Evolutionary conservation across 2,113 vertebrate genomes (phyloP), one percentile per base, ranked within the genome.

Genomic region (Hirundichthys speculiger): DNA sequence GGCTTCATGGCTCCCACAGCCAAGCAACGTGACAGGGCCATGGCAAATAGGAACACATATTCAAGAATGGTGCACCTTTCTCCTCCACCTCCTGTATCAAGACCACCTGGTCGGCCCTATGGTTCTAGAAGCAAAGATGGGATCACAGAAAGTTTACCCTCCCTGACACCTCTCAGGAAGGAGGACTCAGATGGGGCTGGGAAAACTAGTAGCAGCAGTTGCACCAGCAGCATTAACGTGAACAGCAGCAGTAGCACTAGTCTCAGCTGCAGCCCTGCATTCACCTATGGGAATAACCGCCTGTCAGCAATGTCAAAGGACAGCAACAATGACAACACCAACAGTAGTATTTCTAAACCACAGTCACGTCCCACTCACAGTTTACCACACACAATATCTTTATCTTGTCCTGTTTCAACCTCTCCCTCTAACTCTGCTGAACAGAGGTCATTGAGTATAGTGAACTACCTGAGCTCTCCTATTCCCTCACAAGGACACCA

Each of bases 41-140:
- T 92, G 91, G 92, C 90, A 60, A 93, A 92, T 70, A 89, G 92
- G 53, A 92, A 92, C 61, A 93, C 92, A 0, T 93, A 93, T 83
- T 93, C 92, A 70, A 82, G 92, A 77, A 77, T 90, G 49, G 64
- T 88, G 55, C 93, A 93, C 70, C 91, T 88, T 43, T 87, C 92
- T 43, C 91, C 90, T 18, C 88, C 91, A 11, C 89, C 88, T 48
- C 90, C 92, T 15, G 92, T 92, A 4, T 93, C 92, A 34, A 76
- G 92, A 24, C 91, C 91, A 14, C 91, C 92, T 39, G 92, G 92
- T 51, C 90, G 92, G 16, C 92, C 92, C 11, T 92, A 93, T 25
- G 91, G 91, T 53, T 92, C 93, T 11, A 80, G 91, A 55, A 92
- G 86, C 83, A 93, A 89, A 83, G 93, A 93, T 78, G 75, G 79